Conservation (phyloP, 2,888 invertebrate genomes). For the Ypsolopha sequella region DNA sequence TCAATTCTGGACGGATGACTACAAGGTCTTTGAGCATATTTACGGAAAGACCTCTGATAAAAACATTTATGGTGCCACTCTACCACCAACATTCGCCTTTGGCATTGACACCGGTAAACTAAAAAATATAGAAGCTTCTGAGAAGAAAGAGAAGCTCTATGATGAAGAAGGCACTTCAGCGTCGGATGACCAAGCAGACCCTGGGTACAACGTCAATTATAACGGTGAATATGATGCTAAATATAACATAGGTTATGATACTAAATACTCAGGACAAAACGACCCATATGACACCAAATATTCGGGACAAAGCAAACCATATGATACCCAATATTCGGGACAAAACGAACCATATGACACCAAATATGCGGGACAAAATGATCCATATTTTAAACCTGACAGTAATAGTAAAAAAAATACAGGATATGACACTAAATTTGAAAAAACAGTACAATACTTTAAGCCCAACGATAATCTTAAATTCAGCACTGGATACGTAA, state of each 20-base stretch:
- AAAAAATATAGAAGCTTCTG: slow-evolving; percentile 25
- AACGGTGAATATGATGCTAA: neutral
- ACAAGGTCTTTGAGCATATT: slow-evolving; percentile 49
- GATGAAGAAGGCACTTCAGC: slow-evolving; percentile 13
- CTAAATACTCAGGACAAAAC: slow-evolving; percentile 16
- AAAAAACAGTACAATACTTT: neutral
- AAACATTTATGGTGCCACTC: slow-evolving; percentile 38
- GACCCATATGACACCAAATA: slow-evolving; percentile 13
- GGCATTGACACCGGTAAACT: slow-evolving; percentile 16
- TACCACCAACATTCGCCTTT: slow-evolving; percentile 31
- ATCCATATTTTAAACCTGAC: no score
- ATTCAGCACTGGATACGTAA: neutral
- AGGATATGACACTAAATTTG: no score
- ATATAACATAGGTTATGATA: neutral
- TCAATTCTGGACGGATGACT: slow-evolving; percentile 57
- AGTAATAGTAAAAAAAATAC: no score
- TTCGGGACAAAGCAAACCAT: no score
- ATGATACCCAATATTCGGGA: no score
- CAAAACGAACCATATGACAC: no score
- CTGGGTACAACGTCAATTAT: slow-evolving; percentile 4
- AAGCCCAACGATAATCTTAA: neutral
- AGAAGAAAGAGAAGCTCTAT: slow-evolving; percentile 30
- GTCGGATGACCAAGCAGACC: slow-evolving; percentile 17
- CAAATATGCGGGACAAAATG: no score
- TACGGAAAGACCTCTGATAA: slow-evolving; percentile 58